phyloP scores from a whole-genome alignment of 2,888 invertebrate genomes.

The Keiferia lycopersicella region DNA sequence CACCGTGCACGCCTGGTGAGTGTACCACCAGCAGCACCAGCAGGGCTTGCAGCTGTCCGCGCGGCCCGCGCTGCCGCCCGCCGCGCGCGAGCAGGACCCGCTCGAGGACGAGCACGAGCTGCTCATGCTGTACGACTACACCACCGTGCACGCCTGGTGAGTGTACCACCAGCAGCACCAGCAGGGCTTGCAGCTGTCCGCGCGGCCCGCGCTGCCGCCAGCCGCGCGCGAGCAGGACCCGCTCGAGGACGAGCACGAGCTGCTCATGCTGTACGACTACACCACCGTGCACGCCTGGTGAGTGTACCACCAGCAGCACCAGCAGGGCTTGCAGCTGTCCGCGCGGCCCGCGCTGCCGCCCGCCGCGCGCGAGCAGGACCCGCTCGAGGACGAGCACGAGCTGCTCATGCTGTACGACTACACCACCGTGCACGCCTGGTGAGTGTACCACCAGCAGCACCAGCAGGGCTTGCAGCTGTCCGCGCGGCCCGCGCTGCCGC shows the following conservation, averaged over 20 bases:
- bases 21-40: constrained; percentile 48
- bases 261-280: constrained; percentile 94
- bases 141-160: constrained; percentile 91
- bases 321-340: constrained; percentile 59
- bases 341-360: constrained; percentile 90
- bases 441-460: no score
- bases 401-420: constrained; percentile 94
- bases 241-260: constrained; percentile 89
- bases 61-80: constrained; percentile 88
- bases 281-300: constrained; percentile 91
- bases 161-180: constrained; percentile 54
- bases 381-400: constrained; percentile 90
- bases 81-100: constrained; percentile 89
- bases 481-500: constrained; percentile 90
- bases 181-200: constrained; percentile 68
- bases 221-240: constrained; percentile 90
- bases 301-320: constrained; percentile 59
- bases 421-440: constrained; percentile 92
- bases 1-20: constrained; percentile 91
- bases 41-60: constrained; percentile 74
- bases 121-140: constrained; percentile 94
- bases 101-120: constrained; percentile 90
- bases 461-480: constrained; percentile 60
- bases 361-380: constrained; percentile 89
- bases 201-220: constrained; percentile 89